phyloP scores from a whole-genome alignment of 2,888 invertebrate species.

The Gymnoscelis rufifasciata region DNA sequence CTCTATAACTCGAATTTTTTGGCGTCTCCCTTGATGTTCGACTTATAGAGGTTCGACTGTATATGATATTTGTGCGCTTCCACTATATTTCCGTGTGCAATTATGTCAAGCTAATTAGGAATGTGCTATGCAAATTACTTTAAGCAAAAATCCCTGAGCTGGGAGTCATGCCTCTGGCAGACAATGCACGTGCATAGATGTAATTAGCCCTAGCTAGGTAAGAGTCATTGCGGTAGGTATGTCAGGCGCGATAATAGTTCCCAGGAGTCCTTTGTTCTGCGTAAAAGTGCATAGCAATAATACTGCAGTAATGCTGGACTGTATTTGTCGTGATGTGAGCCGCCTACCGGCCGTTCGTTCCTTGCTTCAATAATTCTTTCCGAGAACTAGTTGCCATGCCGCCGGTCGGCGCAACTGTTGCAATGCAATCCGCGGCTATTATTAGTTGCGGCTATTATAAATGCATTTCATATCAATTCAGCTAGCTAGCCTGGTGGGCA shows the following conservation, averaged over 20 bases:
- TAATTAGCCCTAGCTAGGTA: slow-evolving; percentile 20
- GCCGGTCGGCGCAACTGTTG: slow-evolving; percentile 37
- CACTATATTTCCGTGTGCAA: slow-evolving; percentile 20
- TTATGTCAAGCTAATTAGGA: not conserved
- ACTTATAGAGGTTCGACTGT: too few relatives aligned
- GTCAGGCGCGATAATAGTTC: slow-evolving; percentile 39
- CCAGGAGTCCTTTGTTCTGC: slow-evolving; percentile 46
- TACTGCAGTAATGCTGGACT: slow-evolving; percentile 36
- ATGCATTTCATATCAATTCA: slow-evolving; percentile 32
- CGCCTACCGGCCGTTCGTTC: slow-evolving; percentile 37
- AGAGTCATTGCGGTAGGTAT: slow-evolving; percentile 27
- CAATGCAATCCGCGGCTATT: slow-evolving; percentile 40
- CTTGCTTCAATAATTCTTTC: slow-evolving; percentile 51
- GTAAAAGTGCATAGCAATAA: slow-evolving; percentile 41
- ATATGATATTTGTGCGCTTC: slow-evolving; percentile 15
- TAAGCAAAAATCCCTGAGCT: slow-evolving; percentile 3
- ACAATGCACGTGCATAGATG: slow-evolving; percentile 19
- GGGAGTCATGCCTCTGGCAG: slow-evolving; percentile 9
- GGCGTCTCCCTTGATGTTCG: too few relatives aligned
- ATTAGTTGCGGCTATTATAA: slow-evolving; percentile 35
- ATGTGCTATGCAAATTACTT: slow-evolving; percentile 1
- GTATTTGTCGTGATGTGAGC: slow-evolving; percentile 44
- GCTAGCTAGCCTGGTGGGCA: not conserved
- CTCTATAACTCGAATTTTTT: too few relatives aligned
- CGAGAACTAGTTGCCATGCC: slow-evolving; percentile 42